Evolutionary conservation across 2,888 invertebrate genomes (phyloP).

Genomic region (Poecilus cupreus): DNA sequence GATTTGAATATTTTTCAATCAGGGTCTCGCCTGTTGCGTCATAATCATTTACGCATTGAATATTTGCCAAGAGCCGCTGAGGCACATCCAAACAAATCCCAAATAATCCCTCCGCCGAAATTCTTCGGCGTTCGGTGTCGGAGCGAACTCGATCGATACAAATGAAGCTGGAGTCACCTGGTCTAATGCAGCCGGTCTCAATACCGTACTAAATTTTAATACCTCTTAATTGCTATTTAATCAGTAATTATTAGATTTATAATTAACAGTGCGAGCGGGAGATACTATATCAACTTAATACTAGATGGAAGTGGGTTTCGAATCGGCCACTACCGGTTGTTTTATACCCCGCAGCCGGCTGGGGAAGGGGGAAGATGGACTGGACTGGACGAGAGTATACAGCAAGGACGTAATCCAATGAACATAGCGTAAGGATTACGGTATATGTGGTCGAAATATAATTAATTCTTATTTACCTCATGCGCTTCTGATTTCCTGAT

Average conservation of each 20-base stretch:
- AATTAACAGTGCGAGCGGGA: conserved; percentile 65
- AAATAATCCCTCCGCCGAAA: conserved; percentile 10
- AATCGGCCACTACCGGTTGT: conserved; percentile 34
- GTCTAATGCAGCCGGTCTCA: conserved; percentile 53
- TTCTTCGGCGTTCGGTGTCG: background rate
- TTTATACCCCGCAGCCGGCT: background rate
- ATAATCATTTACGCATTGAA: conserved; percentile 32
- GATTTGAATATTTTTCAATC: conserved; percentile 42
- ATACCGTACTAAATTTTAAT: conserved; percentile 68
- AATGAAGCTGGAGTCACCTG: conserved; percentile 5
- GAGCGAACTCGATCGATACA: background rate
- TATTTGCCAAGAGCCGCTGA: background rate
- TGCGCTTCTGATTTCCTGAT: background rate
- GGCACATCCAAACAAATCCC: conserved; percentile 16
- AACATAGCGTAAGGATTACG: conserved; percentile 15
- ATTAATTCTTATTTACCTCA: conserved; percentile 23
- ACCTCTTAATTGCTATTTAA: conserved; percentile 70
- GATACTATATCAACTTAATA: conserved; percentile 54
- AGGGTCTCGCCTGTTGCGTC: conserved; percentile 11
- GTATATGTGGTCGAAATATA: conserved; percentile 11
- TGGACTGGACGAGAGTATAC: background rate
- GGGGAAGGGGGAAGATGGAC: background rate
- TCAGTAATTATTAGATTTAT: conserved; percentile 70
- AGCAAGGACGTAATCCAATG: conserved; percentile 2
- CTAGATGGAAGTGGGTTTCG: conserved; percentile 43